These are phyloP conservation scores for Nyctibius bracteatus DNA, from an alignment of 2,113 vertebrate species.

Conservation along the genomic window DNA sequence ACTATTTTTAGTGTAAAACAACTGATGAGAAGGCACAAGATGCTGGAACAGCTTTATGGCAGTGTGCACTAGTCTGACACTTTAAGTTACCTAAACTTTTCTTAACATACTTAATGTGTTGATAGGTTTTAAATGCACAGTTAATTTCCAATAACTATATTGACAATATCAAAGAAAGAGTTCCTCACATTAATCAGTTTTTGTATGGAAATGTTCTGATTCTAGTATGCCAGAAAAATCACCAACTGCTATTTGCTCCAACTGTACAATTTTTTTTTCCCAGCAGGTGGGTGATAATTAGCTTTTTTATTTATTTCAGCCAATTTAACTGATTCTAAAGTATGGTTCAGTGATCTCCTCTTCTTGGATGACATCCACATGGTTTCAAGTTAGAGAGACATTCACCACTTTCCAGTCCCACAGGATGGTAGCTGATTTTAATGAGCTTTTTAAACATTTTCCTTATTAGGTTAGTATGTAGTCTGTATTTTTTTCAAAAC, in stretches of 20 bases:
- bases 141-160: neutral
- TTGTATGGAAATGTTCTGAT: neutral
- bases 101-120: neutral
- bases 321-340: neutral
- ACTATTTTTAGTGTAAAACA: neutral
- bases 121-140: neutral
- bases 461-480: neutral
- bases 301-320: conserved; percentile 1
- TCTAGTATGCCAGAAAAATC: neutral
- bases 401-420: neutral
- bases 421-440: neutral
- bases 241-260: neutral
- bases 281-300: neutral
- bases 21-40: neutral
- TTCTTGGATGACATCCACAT: neutral
- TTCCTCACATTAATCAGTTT: neutral
- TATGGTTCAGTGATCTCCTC: neutral
- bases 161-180: neutral
- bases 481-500: neutral
- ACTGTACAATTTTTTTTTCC: neutral
- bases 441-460: neutral
- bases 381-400: neutral
- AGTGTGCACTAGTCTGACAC: neutral
- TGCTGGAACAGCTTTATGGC: neutral
- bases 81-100: neutral